Evolutionary conservation across 2,113 vertebrate species (phyloP).

Genomic region (Cardinalis cardinalis): DNA sequence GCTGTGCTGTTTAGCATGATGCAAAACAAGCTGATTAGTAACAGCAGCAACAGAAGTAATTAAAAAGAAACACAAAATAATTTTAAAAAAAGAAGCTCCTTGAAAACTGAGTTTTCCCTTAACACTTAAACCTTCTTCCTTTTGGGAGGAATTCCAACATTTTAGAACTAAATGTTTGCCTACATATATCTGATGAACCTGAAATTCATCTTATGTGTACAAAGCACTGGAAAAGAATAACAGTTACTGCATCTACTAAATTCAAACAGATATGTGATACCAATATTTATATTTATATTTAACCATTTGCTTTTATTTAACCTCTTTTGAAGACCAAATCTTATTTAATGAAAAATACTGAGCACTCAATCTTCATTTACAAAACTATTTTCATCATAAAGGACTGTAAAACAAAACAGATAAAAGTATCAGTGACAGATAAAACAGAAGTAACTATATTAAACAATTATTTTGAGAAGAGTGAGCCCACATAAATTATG

Average conservation of each 20-base stretch:
- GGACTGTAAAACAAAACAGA: slow-evolving; percentile 30
- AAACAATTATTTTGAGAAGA: slow-evolving; percentile 45
- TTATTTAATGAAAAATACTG: slow-evolving; percentile 26
- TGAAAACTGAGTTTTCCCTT: background rate
- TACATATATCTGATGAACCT: background rate
- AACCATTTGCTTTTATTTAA: background rate
- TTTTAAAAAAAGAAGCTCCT: background rate
- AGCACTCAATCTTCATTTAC: slow-evolving; percentile 54
- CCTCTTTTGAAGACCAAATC: background rate
- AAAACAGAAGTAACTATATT: slow-evolving; percentile 51
- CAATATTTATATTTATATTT: background rate
- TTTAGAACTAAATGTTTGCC: background rate
- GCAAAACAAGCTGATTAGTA: slow-evolving; percentile 45
- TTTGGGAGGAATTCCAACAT: background rate
- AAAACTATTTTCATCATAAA: slow-evolving; percentile 47
- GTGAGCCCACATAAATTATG: slow-evolving; percentile 38
- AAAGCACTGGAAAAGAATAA: background rate
- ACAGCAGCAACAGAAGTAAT: slow-evolving; percentile 37
- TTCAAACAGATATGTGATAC: background rate
- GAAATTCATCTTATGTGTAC: background rate
- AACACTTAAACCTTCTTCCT: background rate
- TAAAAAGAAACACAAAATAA: slow-evolving; percentile 24
- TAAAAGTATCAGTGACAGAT: slow-evolving; percentile 54
- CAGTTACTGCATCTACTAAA: background rate
- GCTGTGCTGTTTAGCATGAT: slow-evolving; percentile 34